phyloP scores from a whole-genome alignment of 2,888 invertebrate species.

The Parasteatoda lunata region DNA sequence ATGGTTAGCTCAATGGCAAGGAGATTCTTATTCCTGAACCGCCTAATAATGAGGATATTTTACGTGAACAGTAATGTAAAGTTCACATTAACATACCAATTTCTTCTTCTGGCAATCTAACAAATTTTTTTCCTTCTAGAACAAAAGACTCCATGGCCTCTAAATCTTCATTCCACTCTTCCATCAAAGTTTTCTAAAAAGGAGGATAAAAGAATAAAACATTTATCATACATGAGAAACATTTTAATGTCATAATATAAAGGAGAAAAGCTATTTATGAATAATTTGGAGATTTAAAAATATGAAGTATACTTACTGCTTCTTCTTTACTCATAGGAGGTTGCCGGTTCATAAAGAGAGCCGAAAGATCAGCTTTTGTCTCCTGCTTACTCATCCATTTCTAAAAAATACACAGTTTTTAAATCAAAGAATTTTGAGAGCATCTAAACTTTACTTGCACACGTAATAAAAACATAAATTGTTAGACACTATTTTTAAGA shows the following conservation, averaged over 20 bases:
- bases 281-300: neutral
- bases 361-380: conserved; percentile 89
- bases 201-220: neutral
- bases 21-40: too few species aligned
- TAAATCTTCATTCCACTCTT: conserved; percentile 98
- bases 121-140: conserved; percentile 96
- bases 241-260: too few species aligned
- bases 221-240: too few species aligned
- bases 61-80: too few species aligned
- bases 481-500: too few species aligned
- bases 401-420: conserved; percentile 74
- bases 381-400: conserved; percentile 75
- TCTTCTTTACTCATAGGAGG: conserved; percentile 88
- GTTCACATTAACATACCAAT: conserved; percentile 78
- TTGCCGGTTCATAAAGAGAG: conserved; percentile 95
- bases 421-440: too few species aligned
- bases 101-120: conserved; percentile 95
- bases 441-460: too few species aligned
- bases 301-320: conserved; percentile 77
- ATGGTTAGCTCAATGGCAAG: too few species aligned
- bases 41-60: too few species aligned
- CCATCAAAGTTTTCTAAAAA: conserved; percentile 82
- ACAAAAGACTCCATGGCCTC: conserved; percentile 99
- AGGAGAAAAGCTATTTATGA: too few species aligned
- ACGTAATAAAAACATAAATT: too few species aligned